A percentile compares a stretch with the other conserved stretches of the same genome.
Conservation (phyloP, 2,888 invertebrate genomes). For the Thelaira solivaga region DNA sequence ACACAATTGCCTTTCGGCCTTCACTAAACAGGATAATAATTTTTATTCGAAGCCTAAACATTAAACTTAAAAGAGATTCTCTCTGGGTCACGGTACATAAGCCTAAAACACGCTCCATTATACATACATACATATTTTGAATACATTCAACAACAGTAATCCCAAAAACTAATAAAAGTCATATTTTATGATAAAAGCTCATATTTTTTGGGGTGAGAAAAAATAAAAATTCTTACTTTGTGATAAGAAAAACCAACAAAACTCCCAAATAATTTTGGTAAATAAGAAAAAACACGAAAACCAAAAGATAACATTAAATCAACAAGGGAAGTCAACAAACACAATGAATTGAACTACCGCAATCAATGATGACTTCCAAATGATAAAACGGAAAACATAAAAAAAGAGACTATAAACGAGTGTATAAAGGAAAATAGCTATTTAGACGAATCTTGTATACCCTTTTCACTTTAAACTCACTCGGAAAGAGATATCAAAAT, state of each 20-base stretch:
- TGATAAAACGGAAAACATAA: not conserved
- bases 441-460: too few species aligned
- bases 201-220: not conserved
- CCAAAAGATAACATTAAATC: not conserved
- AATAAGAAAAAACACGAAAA: slow-evolving; percentile 10
- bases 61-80: too few species aligned
- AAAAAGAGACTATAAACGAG: not conserved
- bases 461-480: too few species aligned
- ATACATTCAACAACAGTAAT: not conserved
- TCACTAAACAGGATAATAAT: too few species aligned
- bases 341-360: not conserved
- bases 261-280: slow-evolving; percentile 23
- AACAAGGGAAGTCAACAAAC: not conserved
- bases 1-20: too few species aligned
- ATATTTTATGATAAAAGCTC: not conserved
- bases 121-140: not conserved
- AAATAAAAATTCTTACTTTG: slow-evolving; percentile 14
- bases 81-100: too few species aligned
- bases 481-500: too few species aligned
- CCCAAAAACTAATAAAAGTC: not conserved
- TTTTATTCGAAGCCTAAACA: too few species aligned
- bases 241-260: not conserved
- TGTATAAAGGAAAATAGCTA: not conserved
- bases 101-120: too few species aligned
- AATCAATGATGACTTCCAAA: not conserved